These are phyloP conservation scores for Pilophorus perplexus DNA, from an alignment of 2,888 invertebrate species.

Conservation along the genomic window DNA sequence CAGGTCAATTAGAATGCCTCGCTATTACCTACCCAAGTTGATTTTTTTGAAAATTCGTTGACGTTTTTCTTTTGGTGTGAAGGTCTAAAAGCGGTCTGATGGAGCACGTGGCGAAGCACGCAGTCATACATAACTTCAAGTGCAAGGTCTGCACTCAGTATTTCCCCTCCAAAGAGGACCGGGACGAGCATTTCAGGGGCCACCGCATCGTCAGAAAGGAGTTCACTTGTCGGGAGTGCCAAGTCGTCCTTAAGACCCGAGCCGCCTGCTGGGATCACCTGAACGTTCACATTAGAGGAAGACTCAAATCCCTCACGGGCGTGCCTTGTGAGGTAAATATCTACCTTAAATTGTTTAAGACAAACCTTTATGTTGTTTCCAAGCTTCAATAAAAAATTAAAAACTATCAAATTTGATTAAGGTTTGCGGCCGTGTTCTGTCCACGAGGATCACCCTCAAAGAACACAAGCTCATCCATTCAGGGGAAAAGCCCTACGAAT, in stretches of 20 bases:
- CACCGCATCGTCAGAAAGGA: conserved; percentile 39
- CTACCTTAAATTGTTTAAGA: no score
- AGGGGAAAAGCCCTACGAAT: conserved; percentile 48
- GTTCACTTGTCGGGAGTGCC: conserved; percentile 49
- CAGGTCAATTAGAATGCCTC: conserved; percentile 24
- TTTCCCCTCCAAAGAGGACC: conserved; percentile 38
- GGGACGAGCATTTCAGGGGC: conserved; percentile 41
- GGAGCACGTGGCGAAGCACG: conserved; percentile 38
- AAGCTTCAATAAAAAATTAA: no score
- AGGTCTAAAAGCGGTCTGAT: conserved; percentile 25
- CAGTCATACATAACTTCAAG: conserved; percentile 25
- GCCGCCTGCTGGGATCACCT: conserved; percentile 47
- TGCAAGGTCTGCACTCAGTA: conserved; percentile 41
- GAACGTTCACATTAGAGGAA: conserved; percentile 45
- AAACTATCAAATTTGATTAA: no score
- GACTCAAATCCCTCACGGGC: conserved; percentile 21
- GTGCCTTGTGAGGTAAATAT: conserved; percentile 44
- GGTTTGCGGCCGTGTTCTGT: conserved; percentile 46
- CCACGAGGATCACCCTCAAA: conserved; percentile 46
- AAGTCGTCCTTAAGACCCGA: conserved; percentile 50
- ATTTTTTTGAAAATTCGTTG: no score
- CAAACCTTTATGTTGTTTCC: no score
- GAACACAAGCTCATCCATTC: conserved; percentile 48
- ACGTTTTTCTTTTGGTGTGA: no score
- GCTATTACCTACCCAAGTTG: no score